These are phyloP conservation scores for Mystacornis crossleyi DNA, from an alignment of 2,113 vertebrate genomes.

Conservation along the genomic window DNA sequence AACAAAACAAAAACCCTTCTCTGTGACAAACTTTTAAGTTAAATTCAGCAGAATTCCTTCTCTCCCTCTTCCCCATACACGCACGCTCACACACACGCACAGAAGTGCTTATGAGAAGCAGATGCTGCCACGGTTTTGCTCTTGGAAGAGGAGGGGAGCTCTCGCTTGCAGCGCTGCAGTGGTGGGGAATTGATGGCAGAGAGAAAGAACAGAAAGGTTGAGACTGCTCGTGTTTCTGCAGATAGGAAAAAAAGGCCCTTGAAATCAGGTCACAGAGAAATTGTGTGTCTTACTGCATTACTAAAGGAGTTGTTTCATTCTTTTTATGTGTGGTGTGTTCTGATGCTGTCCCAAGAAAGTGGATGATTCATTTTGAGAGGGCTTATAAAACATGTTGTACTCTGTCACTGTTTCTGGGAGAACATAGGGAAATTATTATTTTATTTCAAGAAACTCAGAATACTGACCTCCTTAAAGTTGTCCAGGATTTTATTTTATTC, in stretches of 20 bases:
- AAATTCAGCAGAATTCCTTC: conserved; percentile 60
- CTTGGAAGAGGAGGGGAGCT: conserved; percentile 43
- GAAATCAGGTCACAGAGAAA: conserved; percentile 7
- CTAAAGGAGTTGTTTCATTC: background rate
- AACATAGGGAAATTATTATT: background rate
- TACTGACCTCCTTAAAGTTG: background rate
- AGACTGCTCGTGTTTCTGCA: background rate
- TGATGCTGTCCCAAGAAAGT: background rate
- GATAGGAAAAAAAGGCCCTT: background rate
- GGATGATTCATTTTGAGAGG: conserved; percentile 30
- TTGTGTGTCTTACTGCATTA: background rate
- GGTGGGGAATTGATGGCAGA: background rate
- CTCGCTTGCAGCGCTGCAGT: background rate
- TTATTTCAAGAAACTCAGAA: background rate
- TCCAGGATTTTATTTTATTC: background rate
- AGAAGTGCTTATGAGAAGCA: conserved; percentile 76
- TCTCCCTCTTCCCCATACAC: background rate
- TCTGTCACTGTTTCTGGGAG: conserved; percentile 4
- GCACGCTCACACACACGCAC: background rate
- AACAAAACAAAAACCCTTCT: background rate
- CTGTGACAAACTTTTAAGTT: conserved; percentile 17
- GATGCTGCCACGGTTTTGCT: conserved; percentile 64
- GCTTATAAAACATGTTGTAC: conserved; percentile 32
- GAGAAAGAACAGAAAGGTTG: background rate
- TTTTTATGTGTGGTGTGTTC: background rate